Base-by-base conservation (phyloP, 2,888 invertebrate species). In the Aleiodes alternator region DNA sequence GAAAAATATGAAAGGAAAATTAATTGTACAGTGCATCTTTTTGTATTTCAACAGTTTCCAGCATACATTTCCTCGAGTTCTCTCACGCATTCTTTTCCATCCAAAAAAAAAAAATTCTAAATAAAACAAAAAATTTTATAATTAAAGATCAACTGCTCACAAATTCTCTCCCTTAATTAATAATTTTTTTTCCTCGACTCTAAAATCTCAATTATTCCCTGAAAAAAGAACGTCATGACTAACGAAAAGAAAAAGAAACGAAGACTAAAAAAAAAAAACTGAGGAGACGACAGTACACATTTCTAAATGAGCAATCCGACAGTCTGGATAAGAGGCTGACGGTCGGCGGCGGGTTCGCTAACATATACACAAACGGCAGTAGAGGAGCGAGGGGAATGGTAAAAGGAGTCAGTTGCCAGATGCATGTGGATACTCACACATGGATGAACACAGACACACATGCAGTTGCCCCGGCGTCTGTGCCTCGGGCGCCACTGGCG, bases 401-500 rank as follows among this genome's bases (percentile, higher is more conserved):
- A 14, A 14, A 38, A 64, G 48, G 31, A 43, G 43, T 31, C n/a
- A 50, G 50, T 68, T 14, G 51, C 68, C 68, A 68, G 68, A 68
- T 68, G 68, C 68, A 68, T 68, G 23, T 55, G 11, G 9, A 31
- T 50, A 57, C 16, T 31, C 69, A 69, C 51, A 69, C 48, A 31
- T 14, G 53, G 16, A 64, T 53, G n/a, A 38, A 43, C 16, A 70
- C 56, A 53, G 53, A 70, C 70, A 55, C 69, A 68, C 69, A 12
- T 31, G 16, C 50, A 43, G 51, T 11, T 48, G 71, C 76, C 57
- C 51, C 72, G 81, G 83, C 84, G 84, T 84, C 83, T 83, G 80
- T 79, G 83, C 83, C 82, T 76, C 80, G 80, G 84, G 84, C 82
- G 79, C 79, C 79, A 79, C 75, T 55, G 66, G 78, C 75, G 57